Conservation (phyloP, 2,113 vertebrate species). For the Aspiorhynchus laticeps region DNA sequence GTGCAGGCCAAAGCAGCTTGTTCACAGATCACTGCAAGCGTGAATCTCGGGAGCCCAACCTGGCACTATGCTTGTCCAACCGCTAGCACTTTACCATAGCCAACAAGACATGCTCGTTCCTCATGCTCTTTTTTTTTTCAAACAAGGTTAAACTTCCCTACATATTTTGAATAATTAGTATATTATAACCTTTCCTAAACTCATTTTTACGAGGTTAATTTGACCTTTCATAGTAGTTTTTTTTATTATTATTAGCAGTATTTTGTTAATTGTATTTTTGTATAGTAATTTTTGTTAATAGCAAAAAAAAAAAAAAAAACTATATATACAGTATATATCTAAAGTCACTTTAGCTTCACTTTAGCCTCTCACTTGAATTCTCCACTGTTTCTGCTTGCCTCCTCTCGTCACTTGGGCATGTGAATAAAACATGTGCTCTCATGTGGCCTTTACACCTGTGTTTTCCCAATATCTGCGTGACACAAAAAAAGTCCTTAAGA, state of each 20-base stretch:
- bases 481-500: constrained; percentile 73
- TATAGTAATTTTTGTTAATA: no score
- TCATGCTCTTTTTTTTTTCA: not conserved
- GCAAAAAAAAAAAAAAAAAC: no score
- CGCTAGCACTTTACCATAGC: not conserved
- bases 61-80: constrained; percentile 61
- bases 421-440: constrained; percentile 72
- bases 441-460: constrained; percentile 68
- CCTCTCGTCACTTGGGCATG: constrained; percentile 59
- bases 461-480: constrained; percentile 66
- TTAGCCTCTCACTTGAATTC: constrained; percentile 45
- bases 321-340: not conserved
- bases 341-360: constrained; percentile 20
- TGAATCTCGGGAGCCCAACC: constrained; percentile 71
- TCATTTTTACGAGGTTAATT: not conserved
- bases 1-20: constrained; percentile 73
- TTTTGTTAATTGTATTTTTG: no score
- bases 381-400: not conserved
- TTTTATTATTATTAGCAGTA: not conserved
- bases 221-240: not conserved
- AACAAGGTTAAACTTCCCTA: not conserved
- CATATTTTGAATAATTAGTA: not conserved
- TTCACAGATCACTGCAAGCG: constrained; percentile 73
- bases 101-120: not conserved
- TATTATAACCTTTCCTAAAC: not conserved